Base-by-base conservation (phyloP, 2,888 invertebrate genomes). In the Adelognathus sp. region DNA sequence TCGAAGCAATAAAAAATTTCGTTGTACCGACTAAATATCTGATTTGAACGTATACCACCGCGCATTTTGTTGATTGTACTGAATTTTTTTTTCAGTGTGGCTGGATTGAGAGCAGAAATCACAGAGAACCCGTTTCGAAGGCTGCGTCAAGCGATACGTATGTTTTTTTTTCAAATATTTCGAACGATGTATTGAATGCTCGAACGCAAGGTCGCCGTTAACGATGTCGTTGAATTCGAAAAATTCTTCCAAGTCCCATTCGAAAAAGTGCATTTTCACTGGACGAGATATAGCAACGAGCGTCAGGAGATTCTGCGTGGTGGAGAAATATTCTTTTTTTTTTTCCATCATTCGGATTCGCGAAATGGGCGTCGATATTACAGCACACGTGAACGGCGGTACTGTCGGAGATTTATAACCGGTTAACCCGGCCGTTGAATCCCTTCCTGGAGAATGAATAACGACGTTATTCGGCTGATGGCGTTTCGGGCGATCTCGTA, bases 401-500 rank as follows among this genome's bases (percentile, higher is more conserved):
- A 33, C 14, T 56, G 18, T 46, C 46, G 24, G 61, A 86, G 86
- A 87, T 86, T 87, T 86, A 86, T 86, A 86, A 85, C 84, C 84
- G 44, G 76, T 72, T 80, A 82, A 82, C 76, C 80, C 79, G 75
- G 83, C 81, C 24, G 33, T 24, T 81, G 75, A 85, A 84, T 83
- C 81, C 83, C 85, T 87, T 86, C 77, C 81, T 70, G 79, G 83
- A 50, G 83, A 87, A 87, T 86, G 86, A 87, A 82, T 87, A 86
- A 87, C 84, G 86, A 87, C 83, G 82, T n/a, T 81, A 86, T 87
- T 86, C 81, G 84, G 83, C 84, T 82, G 85, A 85, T 86, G 39
- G 39, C 39, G 14, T n/a, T 63, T 67, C 69, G 61, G 72, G 24
- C 64, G 64, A 66, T 66, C 52, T 66, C 36, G 5, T 3, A 11